Evolutionary conservation across 2,113 vertebrate genomes (phyloP), one percentile per base, ranked within the genome.

Genomic region (Alouatta palliata): DNA sequence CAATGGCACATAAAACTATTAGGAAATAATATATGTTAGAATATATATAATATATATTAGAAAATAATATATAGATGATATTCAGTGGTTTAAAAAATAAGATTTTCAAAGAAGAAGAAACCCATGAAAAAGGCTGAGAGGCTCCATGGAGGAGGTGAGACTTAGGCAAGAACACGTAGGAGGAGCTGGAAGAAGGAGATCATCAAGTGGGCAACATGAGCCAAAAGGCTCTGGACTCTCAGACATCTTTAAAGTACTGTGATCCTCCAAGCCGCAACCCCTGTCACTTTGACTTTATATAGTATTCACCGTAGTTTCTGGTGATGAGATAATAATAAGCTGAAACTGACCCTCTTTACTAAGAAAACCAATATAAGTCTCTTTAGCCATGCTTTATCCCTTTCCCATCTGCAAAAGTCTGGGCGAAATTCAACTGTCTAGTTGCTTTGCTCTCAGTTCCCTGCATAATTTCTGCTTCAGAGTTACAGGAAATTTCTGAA

Each of bases 401-500:
- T 83, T 93, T 66, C 84, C 70, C 87, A 54, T n/a, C 21, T 40
- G 90, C 76, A 52, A 71, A 87, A 23, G 17, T 87, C 87, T 71
- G 58, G 79, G 89, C 97, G 80, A 97, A 96, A 97, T 91, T 98
- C 95, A 97, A 88, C 90, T 95, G 97, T 83, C 84, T 94, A 75
- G 96, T 92, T 80, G 81, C 93, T 21, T 91, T 85, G 90, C 94
- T 94, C 94, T 97, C 94, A 87, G 97, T 96, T 98, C 96, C 93
- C 96, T 97, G 97, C 96, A 98, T 82, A 91, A 95, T 98, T 97
- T 97, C 91, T 97, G 43, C 97, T 90, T 92, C 90, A 32, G 96
- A 97, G 97, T 97, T 98, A 98, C 98, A 98, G 97, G 98, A 98
- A 98, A 97, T 97, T 97, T 97, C 97, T 97, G 88, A 97, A 98